Evolutionary conservation across 2,797 vertebrate species (phyloP).

Genomic region (Hephaestus fuliginosus): DNA sequence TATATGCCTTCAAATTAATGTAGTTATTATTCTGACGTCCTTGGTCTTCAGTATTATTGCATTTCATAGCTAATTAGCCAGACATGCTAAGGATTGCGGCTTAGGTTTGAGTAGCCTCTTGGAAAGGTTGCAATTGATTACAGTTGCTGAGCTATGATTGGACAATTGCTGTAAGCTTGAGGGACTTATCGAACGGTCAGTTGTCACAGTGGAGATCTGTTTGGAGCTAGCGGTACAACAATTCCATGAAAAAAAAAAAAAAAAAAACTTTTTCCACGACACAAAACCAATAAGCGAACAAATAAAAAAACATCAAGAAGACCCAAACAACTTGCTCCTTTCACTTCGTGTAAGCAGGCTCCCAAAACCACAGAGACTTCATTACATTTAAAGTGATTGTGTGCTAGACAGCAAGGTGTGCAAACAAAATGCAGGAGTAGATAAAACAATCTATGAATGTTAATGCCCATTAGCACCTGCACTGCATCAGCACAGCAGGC

Average conservation of each 20-base stretch:
- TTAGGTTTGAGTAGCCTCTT: neutral
- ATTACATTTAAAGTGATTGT: conserved; percentile 58
- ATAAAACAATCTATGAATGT: conserved; percentile 61
- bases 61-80: neutral
- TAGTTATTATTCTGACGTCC: neutral
- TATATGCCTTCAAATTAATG: neutral
- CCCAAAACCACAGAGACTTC: conserved; percentile 34
- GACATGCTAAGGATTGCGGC: neutral
- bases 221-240: neutral
- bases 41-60: neutral
- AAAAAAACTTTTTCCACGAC: conserved; percentile 8
- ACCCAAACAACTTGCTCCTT: conserved; percentile 19
- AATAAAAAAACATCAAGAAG: conserved; percentile 7
- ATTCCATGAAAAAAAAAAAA: too few relatives aligned
- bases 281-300: conserved; percentile 1
- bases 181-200: neutral
- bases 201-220: neutral
- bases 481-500: conserved; percentile 53
- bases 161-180: neutral
- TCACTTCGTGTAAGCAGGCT: conserved; percentile 39
- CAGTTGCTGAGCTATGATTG: neutral
- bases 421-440: conserved; percentile 60
- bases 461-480: conserved; percentile 60
- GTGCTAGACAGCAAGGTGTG: conserved; percentile 48
- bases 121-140: neutral